Evolutionary conservation across 1,140 invertebrate genomes (phyloP).

Genomic region (Bombus waltoni): DNA sequence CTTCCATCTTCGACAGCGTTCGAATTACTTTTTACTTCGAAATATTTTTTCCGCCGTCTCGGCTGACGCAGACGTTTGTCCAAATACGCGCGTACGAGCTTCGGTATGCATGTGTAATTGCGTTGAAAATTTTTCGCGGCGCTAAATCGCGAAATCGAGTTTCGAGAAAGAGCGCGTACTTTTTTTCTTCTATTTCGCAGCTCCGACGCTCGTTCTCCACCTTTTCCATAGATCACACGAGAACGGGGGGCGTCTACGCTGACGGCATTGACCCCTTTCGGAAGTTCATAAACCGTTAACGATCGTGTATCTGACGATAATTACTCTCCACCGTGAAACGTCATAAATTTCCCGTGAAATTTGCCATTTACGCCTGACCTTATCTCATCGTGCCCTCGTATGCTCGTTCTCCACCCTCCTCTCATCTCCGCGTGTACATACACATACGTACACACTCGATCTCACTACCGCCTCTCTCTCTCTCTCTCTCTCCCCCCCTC

Average conservation of each 20-base stretch:
- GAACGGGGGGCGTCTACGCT: constrained; percentile 5
- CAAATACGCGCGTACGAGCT: too few relatives aligned
- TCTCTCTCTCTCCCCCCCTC: neutral
- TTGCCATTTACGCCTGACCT: constrained; percentile 72
- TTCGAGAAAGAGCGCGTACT: too few relatives aligned
- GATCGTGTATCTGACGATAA: constrained; percentile 69
- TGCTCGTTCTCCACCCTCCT: constrained; percentile 29
- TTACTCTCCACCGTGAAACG: constrained; percentile 75
- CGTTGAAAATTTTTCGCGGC: too few relatives aligned
- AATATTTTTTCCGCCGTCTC: too few relatives aligned
- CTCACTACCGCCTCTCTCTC: too few relatives aligned
- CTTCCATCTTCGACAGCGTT: too few relatives aligned
- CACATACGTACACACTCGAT: too few relatives aligned
- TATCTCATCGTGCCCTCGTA: constrained; percentile 64
- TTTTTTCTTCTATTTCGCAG: too few relatives aligned
- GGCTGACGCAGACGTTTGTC: too few relatives aligned
- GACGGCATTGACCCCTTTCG: constrained; percentile 65
- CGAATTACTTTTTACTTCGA: too few relatives aligned
- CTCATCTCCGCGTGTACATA: neutral
- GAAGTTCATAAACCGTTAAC: constrained; percentile 61
- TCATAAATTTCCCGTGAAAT: constrained; percentile 77
- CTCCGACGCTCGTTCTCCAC: constrained; percentile 5
- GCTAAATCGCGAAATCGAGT: too few relatives aligned
- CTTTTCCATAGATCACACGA: neutral
- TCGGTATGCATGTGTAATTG: too few relatives aligned